Percentiles rank a stretch among this genome's conserved stretches.
phyloP scores from a whole-genome alignment of 2,113 vertebrate species.

The Peromyscus californicus region DNA sequence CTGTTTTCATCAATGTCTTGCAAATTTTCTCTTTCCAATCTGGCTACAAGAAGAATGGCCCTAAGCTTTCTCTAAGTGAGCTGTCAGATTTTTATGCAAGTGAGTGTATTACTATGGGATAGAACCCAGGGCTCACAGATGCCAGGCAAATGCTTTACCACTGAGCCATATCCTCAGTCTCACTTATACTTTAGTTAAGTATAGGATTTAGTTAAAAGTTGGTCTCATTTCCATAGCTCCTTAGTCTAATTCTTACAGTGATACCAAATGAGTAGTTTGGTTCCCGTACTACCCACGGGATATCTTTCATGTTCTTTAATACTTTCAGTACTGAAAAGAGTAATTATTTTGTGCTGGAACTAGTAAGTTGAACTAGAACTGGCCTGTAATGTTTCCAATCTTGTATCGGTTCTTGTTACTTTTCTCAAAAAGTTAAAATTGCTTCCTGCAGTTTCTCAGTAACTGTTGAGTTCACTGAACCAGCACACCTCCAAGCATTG shows the following conservation, averaged over 20 bases:
- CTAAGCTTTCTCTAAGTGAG: constrained; percentile 25
- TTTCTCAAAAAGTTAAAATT: constrained; percentile 36
- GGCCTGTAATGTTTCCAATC: constrained; percentile 27
- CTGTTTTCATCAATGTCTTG: constrained; percentile 26
- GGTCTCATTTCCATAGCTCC: background rate
- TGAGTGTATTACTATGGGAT: background rate
- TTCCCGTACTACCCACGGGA: background rate
- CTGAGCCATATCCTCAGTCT: background rate
- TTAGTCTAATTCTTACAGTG: constrained; percentile 35
- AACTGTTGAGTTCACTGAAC: background rate
- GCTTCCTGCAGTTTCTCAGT: background rate
- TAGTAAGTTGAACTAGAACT: background rate
- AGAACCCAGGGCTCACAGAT: background rate
- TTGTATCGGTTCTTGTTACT: constrained; percentile 32
- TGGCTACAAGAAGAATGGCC: constrained; percentile 6
- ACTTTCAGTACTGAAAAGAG: background rate
- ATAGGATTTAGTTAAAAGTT: constrained; percentile 9
- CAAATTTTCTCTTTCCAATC: background rate
- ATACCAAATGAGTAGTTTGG: constrained; percentile 23
- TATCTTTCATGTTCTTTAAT: constrained; percentile 39
- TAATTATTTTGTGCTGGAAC: constrained; percentile 32
- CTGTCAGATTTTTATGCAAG: background rate
- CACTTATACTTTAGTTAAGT: too few species aligned
- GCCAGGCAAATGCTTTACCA: background rate
- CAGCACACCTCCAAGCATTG: background rate